These are phyloP conservation scores for Chrysolina oricalcia DNA, from an alignment of 2,888 invertebrate genomes.

Conservation along the genomic window DNA sequence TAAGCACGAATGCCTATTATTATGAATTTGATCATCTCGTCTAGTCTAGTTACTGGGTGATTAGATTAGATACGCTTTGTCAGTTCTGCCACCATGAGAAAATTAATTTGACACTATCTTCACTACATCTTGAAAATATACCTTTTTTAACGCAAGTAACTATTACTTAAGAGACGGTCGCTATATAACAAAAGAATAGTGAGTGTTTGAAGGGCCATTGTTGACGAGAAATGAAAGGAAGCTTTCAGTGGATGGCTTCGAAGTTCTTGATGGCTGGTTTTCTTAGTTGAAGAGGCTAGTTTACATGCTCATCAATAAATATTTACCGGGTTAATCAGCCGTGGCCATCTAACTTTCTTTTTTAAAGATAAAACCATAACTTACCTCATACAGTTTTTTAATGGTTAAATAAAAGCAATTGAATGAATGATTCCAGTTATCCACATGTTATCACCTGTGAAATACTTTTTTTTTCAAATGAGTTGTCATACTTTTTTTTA, in stretches of 20 bases:
- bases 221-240: conserved; percentile 2
- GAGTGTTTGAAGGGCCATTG: conserved; percentile 6
- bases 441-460: too few relatives aligned
- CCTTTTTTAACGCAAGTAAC: not conserved
- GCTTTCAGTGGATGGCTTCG: not conserved
- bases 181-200: conserved; percentile 10
- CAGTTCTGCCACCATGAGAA: conserved; percentile 36
- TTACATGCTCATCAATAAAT: too few relatives aligned
- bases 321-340: too few relatives aligned
- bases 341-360: too few relatives aligned
- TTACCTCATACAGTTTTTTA: too few relatives aligned
- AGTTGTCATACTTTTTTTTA: too few relatives aligned
- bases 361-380: too few relatives aligned
- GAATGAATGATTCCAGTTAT: too few relatives aligned
- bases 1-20: conserved; percentile 24
- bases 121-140: conserved; percentile 18
- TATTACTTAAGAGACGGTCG: conserved; percentile 11
- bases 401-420: too few relatives aligned
- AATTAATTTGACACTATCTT: conserved; percentile 45
- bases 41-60: conserved; percentile 30
- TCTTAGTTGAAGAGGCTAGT: not conserved
- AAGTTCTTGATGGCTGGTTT: not conserved
- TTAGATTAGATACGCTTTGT: conserved; percentile 43
- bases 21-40: conserved; percentile 33
- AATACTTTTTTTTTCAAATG: too few relatives aligned